Conservation (phyloP, 2,888 invertebrate species). For the Drosophila vallismaia region DNA sequence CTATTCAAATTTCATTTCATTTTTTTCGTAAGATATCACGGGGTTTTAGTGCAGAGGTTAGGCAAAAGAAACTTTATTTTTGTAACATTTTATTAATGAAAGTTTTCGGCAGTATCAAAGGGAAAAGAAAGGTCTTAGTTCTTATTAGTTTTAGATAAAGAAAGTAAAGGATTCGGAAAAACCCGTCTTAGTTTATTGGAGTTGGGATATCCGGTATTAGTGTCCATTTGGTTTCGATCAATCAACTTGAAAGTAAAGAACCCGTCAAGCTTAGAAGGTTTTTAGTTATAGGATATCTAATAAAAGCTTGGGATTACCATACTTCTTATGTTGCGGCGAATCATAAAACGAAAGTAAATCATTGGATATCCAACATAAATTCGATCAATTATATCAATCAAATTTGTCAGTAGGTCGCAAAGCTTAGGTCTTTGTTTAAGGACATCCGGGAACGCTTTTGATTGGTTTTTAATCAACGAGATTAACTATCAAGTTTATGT, state of each 20-base stretch:
- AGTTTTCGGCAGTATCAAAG: neutral
- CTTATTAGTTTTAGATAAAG: neutral
- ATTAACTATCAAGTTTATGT: neutral
- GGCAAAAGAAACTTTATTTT: neutral
- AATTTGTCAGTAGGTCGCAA: too few relatives aligned
- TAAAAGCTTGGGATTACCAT: neutral
- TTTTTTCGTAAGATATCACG: conserved; percentile 11
- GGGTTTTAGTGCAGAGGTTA: conserved; percentile 22
- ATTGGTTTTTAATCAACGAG: conserved; percentile 1
- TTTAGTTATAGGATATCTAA: neutral
- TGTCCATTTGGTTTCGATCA: neutral
- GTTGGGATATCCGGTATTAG: neutral
- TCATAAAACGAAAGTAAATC: neutral
- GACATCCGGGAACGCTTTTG: conserved; percentile 24
- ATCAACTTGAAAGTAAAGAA: neutral
- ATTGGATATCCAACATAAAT: too few relatives aligned
- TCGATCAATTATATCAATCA: neutral
- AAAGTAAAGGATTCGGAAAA: neutral
- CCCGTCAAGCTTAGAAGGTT: neutral
- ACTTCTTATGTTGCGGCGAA: neutral
- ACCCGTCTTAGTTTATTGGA: neutral
- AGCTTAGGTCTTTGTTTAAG: neutral
- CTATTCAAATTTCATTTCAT: conserved; percentile 19
- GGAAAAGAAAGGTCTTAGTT: neutral
- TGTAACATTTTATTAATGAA: neutral